Conservation (phyloP, 2,797 vertebrate genomes). For the Graptemys geographica region DNA sequence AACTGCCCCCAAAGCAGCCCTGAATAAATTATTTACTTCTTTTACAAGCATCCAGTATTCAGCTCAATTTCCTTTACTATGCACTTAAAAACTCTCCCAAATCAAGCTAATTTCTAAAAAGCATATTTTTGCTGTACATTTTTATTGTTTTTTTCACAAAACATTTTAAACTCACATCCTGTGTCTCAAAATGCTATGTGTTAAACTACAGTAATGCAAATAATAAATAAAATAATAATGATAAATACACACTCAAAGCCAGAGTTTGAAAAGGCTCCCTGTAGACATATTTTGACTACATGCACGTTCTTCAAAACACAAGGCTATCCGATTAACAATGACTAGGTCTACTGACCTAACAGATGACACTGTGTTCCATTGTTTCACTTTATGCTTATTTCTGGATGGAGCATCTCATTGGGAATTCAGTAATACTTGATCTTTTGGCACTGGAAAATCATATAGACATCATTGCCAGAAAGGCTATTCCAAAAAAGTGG, state of each 20-base stretch:
- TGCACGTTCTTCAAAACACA: background rate
- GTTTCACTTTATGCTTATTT: background rate
- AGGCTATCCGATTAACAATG: background rate
- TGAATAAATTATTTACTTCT: background rate
- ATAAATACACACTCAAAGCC: background rate
- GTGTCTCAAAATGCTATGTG: background rate
- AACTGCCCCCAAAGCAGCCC: background rate
- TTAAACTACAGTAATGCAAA: background rate
- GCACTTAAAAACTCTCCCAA: background rate
- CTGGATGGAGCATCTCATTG: background rate
- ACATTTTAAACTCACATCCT: fast-evolving
- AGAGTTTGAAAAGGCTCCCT: background rate
- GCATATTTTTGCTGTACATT: background rate
- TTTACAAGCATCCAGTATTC: background rate
- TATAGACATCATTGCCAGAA: background rate
- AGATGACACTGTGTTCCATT: background rate
- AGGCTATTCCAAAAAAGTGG: background rate
- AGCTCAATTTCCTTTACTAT: slow-evolving; percentile 2
- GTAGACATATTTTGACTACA: background rate
- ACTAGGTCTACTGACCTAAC: background rate
- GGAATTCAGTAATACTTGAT: background rate
- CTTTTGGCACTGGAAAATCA: background rate
- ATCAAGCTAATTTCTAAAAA: background rate
- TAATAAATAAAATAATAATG: background rate
- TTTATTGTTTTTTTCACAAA: background rate